phyloP scores from a whole-genome alignment of 2,113 vertebrate species.

The Corythaeola cristata region DNA sequence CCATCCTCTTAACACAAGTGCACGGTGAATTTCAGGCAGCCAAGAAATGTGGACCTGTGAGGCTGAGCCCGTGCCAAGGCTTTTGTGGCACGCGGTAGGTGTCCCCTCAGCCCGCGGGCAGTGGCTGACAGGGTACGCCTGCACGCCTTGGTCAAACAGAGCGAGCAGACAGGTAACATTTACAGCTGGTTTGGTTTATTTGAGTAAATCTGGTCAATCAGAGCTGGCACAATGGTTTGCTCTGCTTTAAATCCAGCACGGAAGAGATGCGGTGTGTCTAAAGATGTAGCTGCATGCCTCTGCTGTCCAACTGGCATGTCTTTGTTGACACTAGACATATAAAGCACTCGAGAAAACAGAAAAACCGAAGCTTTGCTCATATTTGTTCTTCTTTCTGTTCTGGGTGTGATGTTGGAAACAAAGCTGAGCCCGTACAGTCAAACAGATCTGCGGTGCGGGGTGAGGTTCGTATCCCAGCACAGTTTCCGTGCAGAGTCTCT shows the following conservation, averaged over 20 bases:
- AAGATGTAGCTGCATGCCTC: not conserved
- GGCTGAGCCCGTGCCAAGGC: not conserved
- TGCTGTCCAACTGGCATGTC: not conserved
- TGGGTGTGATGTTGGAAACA: not conserved
- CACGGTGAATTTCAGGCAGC: not conserved
- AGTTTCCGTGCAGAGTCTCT: not conserved
- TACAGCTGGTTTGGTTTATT: not conserved
- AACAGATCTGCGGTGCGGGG: not conserved
- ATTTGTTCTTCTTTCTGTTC: not conserved
- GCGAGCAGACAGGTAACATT: fast-evolving
- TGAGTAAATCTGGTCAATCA: not conserved
- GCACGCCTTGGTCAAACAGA: not conserved
- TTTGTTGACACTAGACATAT: not conserved
- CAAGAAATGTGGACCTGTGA: not conserved
- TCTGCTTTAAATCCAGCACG: not conserved
- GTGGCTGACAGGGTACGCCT: not conserved
- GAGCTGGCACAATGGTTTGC: not conserved
- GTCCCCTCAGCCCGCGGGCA: fast-evolving
- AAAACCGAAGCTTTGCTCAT: not conserved
- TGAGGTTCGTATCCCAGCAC: not conserved
- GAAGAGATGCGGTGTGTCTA: fast-evolving
- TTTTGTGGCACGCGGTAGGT: not conserved
- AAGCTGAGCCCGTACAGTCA: not conserved
- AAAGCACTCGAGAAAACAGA: not conserved
- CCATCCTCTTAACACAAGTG: not conserved